Conservation (phyloP, 1,140 invertebrate species). For the Diplogasteroides magnus region DNA sequence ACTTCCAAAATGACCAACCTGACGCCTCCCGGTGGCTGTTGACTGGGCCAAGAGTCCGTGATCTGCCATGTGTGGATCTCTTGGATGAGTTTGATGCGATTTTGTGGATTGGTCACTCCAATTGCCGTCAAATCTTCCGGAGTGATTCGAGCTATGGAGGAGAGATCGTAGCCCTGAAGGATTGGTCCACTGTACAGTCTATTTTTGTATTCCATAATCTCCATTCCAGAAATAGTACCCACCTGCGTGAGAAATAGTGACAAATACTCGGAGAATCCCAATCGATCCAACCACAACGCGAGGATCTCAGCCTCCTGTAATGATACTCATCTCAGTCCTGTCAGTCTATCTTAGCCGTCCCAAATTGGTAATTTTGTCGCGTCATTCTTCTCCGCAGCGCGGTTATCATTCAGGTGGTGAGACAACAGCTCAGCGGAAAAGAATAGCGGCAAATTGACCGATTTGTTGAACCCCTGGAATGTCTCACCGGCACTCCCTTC, state of each 20-base stretch:
- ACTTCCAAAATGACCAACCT: too few species aligned
- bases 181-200: background rate
- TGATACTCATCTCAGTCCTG: too few species aligned
- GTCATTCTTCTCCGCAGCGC: too few species aligned
- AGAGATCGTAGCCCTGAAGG: slow-evolving; percentile 83
- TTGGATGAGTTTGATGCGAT: slow-evolving; percentile 86
- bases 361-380: too few species aligned
- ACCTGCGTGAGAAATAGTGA: slow-evolving; percentile 75
- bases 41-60: slow-evolving; percentile 67
- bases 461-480: too few species aligned
- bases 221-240: slow-evolving; percentile 77
- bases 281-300: slow-evolving; percentile 83
- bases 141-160: slow-evolving; percentile 90
- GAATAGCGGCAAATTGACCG: too few species aligned
- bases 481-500: slow-evolving; percentile 62
- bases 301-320: slow-evolving; percentile 86
- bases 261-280: slow-evolving; percentile 93
- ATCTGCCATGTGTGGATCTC: slow-evolving; percentile 91
- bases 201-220: background rate
- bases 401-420: too few species aligned
- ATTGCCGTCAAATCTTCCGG: slow-evolving; percentile 79
- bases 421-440: too few species aligned
- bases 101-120: slow-evolving; percentile 91
- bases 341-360: too few species aligned
- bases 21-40: slow-evolving; percentile 9